These are phyloP conservation scores for Drosophila multiciliata DNA, from an alignment of 2,888 invertebrate species.

Conservation along the genomic window DNA sequence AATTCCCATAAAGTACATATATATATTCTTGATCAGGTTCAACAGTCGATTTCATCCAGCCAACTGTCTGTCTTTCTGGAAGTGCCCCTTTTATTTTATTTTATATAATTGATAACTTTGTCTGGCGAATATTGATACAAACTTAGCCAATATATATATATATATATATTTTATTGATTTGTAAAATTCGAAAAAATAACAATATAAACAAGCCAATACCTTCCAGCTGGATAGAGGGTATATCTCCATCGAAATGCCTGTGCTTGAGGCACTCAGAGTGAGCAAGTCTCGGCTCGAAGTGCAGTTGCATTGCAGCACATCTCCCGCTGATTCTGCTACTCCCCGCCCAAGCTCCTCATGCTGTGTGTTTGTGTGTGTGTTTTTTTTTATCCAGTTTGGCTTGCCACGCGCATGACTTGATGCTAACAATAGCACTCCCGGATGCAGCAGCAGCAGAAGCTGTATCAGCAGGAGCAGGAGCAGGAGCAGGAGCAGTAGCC, in stretches of 20 bases:
- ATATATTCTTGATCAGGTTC: not conserved
- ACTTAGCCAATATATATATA: not conserved
- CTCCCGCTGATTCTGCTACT: slow-evolving; percentile 10
- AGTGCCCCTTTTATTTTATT: not conserved
- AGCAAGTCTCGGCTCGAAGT: slow-evolving; percentile 48
- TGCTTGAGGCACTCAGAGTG: not conserved
- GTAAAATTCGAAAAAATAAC: not conserved
- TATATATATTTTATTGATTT: too few species aligned
- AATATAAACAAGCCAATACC: not conserved
- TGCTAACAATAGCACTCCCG: slow-evolving; percentile 75
- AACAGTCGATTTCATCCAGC: not conserved
- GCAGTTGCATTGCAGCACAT: slow-evolving; percentile 48
- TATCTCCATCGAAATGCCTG: not conserved
- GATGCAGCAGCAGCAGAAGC: slow-evolving; percentile 34
- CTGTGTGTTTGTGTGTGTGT: slow-evolving; percentile 19
- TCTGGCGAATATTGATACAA: not conserved
- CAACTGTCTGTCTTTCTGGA: not conserved
- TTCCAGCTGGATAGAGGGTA: slow-evolving; percentile 21
- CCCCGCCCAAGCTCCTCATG: slow-evolving; percentile 1
- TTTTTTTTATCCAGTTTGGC: slow-evolving; percentile 31
- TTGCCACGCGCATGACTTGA: slow-evolving; percentile 72
- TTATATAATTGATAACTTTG: not conserved
- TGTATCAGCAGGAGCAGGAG: not conserved
- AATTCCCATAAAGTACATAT: not conserved
- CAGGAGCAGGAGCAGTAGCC: not conserved